A percentile compares a stretch with the other conserved stretches of the same genome.
These are phyloP conservation scores for Brenthis hecate DNA, from an alignment of 2,888 invertebrate genomes.

Conservation along the genomic window DNA sequence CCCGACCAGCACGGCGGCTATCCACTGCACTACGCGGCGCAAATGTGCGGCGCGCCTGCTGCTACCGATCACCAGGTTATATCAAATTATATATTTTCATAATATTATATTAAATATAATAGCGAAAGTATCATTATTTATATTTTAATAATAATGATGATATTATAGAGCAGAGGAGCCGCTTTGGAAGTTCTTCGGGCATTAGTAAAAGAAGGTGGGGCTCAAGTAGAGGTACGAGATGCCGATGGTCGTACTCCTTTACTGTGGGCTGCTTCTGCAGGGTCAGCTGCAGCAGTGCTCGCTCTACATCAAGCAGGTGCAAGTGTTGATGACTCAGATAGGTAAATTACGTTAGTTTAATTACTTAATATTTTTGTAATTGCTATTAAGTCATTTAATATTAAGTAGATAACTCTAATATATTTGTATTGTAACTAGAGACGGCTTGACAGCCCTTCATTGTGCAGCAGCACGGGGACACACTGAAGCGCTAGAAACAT, in stretches of 20 bases:
- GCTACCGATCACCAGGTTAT: constrained; percentile 80
- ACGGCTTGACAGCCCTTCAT: constrained; percentile 96
- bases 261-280: constrained; percentile 98
- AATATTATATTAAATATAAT: background rate
- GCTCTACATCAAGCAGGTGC: constrained; percentile 94
- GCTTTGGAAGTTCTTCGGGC: constrained; percentile 92
- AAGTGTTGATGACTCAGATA: constrained; percentile 90
- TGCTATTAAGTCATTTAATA: background rate
- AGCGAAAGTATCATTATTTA: background rate
- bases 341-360: constrained; percentile 56
- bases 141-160: background rate
- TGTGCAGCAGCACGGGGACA: constrained; percentile 98
- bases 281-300: constrained; percentile 94
- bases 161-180: constrained; percentile 72
- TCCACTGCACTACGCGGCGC: constrained; percentile 98
- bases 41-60: constrained; percentile 94
- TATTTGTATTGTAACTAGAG: constrained; percentile 78
- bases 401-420: background rate
- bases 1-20: constrained; percentile 97
- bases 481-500: constrained; percentile 93
- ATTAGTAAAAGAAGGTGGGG: constrained; percentile 88
- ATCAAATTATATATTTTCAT: background rate
- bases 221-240: constrained; percentile 92
- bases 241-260: constrained; percentile 96
- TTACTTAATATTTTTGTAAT: background rate